Base-by-base conservation (phyloP, 37 sponge, comb jelly and placozoan genomes). In the Oscarella lobularis region DNA sequence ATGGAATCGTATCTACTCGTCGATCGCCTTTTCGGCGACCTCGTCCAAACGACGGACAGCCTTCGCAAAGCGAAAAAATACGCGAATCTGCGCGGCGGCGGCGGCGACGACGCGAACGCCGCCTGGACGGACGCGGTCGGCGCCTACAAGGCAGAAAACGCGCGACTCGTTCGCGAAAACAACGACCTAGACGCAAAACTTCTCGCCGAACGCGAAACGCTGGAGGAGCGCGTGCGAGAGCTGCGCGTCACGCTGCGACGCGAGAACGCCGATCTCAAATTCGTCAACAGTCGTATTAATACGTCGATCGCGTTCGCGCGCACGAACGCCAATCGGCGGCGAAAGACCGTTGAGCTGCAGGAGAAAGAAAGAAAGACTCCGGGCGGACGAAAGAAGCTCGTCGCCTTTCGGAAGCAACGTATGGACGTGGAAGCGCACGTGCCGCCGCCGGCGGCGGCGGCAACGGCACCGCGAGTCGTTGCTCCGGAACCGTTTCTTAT, bases 11-110 rank as follows among this genome's bases (percentile, higher is more conserved):
- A 94, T 0, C 99, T 95, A 27, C 85, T 98, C 30, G 95, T 85
- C 2, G 99, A 98, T 77, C 83, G 84, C 65, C 78, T 98, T 14
- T 91, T 98, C 66, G 90, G 85, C 34, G 99, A 98, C 73, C 76
- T 98, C 37, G 77, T 98, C 20, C 99, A 98, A 79, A 98, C 99
- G 20, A 91, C 99, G 66, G 99, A 98, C 80, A 94, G 95, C 72
- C 73, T 98, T 70, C 88, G 85, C 76, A 67, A 82, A 5, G 87
- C 87, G 20, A 88, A 91, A 70, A n/a, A n/a, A n/a, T n/a, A n/a
- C n/a, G n/a, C n/a, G n/a, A n/a, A n/a, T n/a, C 75, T 77, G 48
- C 83, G 94, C 73, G 79, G 90, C 3, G 67, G 81, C 40, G 81
- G 80, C 41, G 80, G 87, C 74, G 85, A 91, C 73, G 85, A 87